Conservation (phyloP, 2,113 vertebrate species). For the Ophiodon elongatus region DNA sequence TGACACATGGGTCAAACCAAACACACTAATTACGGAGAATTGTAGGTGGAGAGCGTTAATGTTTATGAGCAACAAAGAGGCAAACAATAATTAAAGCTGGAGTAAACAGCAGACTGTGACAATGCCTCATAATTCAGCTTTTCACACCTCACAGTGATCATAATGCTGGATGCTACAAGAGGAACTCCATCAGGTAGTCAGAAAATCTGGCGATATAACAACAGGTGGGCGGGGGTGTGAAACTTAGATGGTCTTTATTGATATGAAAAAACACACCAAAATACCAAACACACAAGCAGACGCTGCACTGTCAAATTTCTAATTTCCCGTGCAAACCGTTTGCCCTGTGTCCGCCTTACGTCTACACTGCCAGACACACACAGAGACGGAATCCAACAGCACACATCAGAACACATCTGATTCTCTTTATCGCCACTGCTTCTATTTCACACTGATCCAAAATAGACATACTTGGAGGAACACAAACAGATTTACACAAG, state of each 20-base stretch:
- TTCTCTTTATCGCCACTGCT: slow-evolving; percentile 67
- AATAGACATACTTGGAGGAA: slow-evolving; percentile 67
- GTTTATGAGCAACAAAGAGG: slow-evolving; percentile 62
- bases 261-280: not conserved
- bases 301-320: slow-evolving; percentile 28
- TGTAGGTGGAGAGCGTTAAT: slow-evolving; percentile 48
- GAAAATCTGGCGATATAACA: not conserved
- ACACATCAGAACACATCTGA: slow-evolving; percentile 69
- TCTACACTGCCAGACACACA: slow-evolving; percentile 52
- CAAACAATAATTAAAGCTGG: slow-evolving; percentile 69
- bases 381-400: slow-evolving; percentile 13
- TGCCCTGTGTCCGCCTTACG: slow-evolving; percentile 53
- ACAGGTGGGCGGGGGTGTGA: slow-evolving; percentile 37
- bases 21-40: slow-evolving; percentile 72
- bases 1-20: slow-evolving; percentile 77
- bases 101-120: slow-evolving; percentile 64
- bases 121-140: slow-evolving; percentile 34
- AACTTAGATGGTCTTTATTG: not conserved
- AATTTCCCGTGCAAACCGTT: slow-evolving; percentile 65
- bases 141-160: slow-evolving; percentile 30
- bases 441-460: slow-evolving; percentile 72
- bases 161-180: not conserved
- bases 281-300: slow-evolving; percentile 1
- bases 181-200: not conserved
- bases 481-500: slow-evolving; percentile 56